Percentiles rank a stretch among this genome's conserved stretches.
Evolutionary conservation across 2,113 vertebrate genomes (phyloP).

Genomic region (Caranx melampygus): DNA sequence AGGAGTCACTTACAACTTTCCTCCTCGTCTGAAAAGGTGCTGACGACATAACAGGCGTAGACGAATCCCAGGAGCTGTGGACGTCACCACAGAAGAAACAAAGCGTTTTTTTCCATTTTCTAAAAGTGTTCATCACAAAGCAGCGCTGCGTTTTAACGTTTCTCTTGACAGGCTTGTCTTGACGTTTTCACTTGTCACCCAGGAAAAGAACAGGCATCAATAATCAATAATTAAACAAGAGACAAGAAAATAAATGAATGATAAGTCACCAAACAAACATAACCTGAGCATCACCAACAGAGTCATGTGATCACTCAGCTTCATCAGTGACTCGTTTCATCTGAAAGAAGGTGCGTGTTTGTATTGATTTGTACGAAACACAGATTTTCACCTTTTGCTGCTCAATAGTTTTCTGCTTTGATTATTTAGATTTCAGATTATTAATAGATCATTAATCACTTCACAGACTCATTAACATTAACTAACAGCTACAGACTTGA

Average conservation of each 20-base stretch:
- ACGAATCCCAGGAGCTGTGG: constrained; percentile 88
- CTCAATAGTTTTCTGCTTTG: too few species aligned
- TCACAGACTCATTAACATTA: too few species aligned
- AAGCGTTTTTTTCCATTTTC: background rate
- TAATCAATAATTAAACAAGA: background rate
- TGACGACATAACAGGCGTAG: constrained; percentile 87
- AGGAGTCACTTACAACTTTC: constrained; percentile 88
- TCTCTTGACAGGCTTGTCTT: background rate
- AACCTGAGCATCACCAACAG: background rate
- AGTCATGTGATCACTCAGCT: too few species aligned
- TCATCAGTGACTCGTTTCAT: too few species aligned
- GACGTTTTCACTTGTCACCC: background rate
- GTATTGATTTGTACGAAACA: too few species aligned
- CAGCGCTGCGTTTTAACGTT: background rate
- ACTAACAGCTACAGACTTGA: too few species aligned
- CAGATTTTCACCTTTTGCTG: too few species aligned
- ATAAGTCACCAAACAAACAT: background rate
- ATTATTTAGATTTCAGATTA: too few species aligned
- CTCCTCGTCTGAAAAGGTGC: constrained; percentile 86
- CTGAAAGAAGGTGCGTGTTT: too few species aligned
- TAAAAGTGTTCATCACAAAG: background rate
- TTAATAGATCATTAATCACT: too few species aligned
- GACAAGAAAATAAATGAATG: background rate
- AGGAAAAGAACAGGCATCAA: background rate
- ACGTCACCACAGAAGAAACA: constrained; percentile 6